Evolutionary conservation across 92 coral and sea anemone species (phyloP).

Genomic region (Zoanthus gigantus): DNA sequence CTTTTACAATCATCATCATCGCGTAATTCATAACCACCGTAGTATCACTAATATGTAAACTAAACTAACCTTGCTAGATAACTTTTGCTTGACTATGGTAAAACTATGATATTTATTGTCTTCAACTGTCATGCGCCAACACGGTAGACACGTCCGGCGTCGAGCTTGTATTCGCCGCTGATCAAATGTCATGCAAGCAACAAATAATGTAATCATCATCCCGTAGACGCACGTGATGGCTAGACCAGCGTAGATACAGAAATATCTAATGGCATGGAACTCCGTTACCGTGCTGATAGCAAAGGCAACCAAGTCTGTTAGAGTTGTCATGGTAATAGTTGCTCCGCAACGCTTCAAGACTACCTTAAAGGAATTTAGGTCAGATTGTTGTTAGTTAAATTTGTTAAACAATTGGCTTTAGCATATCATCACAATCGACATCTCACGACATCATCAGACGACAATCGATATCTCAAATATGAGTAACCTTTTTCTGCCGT

Average conservation of each 20-base stretch:
- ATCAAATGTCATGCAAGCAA: constrained; percentile 59
- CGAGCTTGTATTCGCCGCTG: constrained; percentile 60
- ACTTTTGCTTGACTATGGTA: constrained; percentile 7
- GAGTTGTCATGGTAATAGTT: constrained; percentile 68
- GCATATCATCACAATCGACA: too few relatives aligned
- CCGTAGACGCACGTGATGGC: constrained; percentile 58
- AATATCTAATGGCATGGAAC: constrained; percentile 62
- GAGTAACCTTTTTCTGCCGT: too few relatives aligned
- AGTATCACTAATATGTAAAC: not conserved
- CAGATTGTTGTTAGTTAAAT: not conserved
- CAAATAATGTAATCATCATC: constrained; percentile 58
- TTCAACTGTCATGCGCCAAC: constrained; percentile 33
- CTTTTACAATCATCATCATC: too few relatives aligned
- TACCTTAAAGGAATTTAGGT: constrained; percentile 11
- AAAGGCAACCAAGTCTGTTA: constrained; percentile 65
- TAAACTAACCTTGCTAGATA: constrained; percentile 33
- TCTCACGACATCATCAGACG: too few relatives aligned
- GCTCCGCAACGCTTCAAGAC: constrained; percentile 51
- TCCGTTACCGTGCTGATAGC: constrained; percentile 63
- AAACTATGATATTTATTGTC: not conserved
- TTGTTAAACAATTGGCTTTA: too few relatives aligned
- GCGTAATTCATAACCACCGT: too few relatives aligned
- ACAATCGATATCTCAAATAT: too few relatives aligned
- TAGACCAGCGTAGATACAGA: constrained; percentile 66
- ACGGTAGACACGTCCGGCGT: constrained; percentile 53